Evolutionary conservation across 2,797 vertebrate species (phyloP).

Genomic region (Clarias laeviceps): DNA sequence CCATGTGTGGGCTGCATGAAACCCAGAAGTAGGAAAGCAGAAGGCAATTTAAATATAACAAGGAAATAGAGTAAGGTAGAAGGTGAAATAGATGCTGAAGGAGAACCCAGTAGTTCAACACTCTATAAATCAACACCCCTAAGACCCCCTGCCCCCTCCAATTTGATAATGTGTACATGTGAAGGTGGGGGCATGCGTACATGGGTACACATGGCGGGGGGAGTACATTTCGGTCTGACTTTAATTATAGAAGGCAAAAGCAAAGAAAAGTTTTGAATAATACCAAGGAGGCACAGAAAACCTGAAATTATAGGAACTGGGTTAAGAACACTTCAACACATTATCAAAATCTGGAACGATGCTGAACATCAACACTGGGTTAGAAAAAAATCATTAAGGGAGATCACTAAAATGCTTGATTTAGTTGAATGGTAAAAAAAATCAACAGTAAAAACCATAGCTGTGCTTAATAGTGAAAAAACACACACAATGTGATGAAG

Average conservation of each 20-base stretch:
- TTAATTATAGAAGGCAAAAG: not conserved
- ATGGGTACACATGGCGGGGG: no score
- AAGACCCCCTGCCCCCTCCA: not conserved
- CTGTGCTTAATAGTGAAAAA: no score
- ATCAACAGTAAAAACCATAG: no score
- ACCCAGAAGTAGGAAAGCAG: constrained; percentile 47
- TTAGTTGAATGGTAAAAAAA: no score
- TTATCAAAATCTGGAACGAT: no score
- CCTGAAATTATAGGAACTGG: not conserved
- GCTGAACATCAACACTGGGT: no score
- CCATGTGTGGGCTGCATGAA: constrained; percentile 70
- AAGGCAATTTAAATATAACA: not conserved
- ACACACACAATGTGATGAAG: no score
- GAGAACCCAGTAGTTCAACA: not conserved
- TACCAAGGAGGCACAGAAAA: not conserved
- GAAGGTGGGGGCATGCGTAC: not conserved
- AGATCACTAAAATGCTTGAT: no score
- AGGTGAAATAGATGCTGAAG: not conserved
- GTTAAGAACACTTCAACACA: no score
- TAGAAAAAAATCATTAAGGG: no score
- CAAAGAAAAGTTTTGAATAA: not conserved
- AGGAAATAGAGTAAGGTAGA: constrained; percentile 9
- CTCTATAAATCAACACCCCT: not conserved
- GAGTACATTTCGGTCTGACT: not conserved
- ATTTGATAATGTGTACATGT: not conserved